phyloP scores from a whole-genome alignment of 2,797 vertebrate species.

The Falco peregrinus region DNA sequence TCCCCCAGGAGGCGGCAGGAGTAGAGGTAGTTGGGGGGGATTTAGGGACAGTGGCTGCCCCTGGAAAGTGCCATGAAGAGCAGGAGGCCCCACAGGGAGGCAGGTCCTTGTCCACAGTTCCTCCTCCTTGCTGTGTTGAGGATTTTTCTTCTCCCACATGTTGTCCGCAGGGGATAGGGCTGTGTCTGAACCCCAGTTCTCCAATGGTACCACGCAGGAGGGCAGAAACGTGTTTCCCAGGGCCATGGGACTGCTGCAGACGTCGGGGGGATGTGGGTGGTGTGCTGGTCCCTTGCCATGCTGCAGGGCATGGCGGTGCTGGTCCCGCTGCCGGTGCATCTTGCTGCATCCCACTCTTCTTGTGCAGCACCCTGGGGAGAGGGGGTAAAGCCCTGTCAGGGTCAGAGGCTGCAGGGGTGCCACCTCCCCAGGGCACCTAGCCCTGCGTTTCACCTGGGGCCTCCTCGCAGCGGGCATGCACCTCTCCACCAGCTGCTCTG shows the following conservation, averaged over 20 bases:
- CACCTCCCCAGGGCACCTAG: neutral
- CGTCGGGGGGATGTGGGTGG: rapidly evolving
- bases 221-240: neutral
- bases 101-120: neutral
- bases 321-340: neutral
- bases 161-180: neutral
- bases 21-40: neutral
- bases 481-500: neutral
- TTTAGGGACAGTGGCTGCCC: neutral
- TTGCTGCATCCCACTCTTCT: neutral
- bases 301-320: rapidly evolving
- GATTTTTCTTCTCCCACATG: rapidly evolving
- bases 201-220: neutral
- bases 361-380: neutral
- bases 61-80: neutral
- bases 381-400: neutral
- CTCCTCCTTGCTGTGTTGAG: neutral
- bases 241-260: neutral
- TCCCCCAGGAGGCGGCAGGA: neutral
- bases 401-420: rapidly evolving
- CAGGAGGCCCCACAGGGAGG: neutral
- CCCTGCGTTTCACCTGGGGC: neutral
- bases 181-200: neutral
- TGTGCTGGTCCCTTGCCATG: rapidly evolving
- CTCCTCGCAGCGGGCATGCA: rapidly evolving